phyloP scores from a whole-genome alignment of 2,113 vertebrate species.

The Esox niger region DNA sequence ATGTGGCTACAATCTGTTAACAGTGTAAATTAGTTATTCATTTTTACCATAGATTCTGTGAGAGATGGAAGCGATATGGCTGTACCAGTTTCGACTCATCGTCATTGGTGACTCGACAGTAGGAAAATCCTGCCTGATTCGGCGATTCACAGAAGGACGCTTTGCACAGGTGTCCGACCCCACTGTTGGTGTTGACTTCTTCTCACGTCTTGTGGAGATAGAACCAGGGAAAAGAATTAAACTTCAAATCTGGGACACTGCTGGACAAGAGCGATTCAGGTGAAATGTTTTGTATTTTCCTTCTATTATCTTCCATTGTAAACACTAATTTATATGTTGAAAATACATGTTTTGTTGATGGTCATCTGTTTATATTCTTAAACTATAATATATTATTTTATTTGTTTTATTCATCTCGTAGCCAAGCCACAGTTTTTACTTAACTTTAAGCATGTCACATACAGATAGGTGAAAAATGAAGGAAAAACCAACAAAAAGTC shows the following conservation, averaged over 20 bases:
- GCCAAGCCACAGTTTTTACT: no score
- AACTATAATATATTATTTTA: no score
- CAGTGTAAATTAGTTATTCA: neutral
- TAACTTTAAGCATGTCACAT: no score
- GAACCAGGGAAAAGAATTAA: conserved; percentile 93
- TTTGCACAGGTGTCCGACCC: conserved; percentile 94
- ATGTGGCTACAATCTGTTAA: neutral
- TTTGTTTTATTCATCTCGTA: no score
- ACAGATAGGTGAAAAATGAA: no score
- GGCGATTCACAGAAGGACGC: conserved; percentile 91
- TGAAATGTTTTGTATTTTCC: conserved; percentile 30
- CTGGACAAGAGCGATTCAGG: conserved; percentile 90
- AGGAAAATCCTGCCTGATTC: conserved; percentile 92
- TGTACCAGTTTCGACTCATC: conserved; percentile 94
- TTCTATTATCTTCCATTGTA: neutral
- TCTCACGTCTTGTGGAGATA: conserved; percentile 92
- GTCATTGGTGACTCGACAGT: conserved; percentile 95
- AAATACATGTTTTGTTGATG: no score
- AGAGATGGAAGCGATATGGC: conserved; percentile 94
- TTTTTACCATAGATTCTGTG: conserved; percentile 37
- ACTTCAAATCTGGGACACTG: conserved; percentile 91
- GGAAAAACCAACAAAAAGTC: no score
- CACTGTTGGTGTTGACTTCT: conserved; percentile 95
- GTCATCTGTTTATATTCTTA: no score
- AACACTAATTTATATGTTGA: no score